Conservation (phyloP, 2,113 vertebrate species). For the Coptodon bakossiorum region DNA sequence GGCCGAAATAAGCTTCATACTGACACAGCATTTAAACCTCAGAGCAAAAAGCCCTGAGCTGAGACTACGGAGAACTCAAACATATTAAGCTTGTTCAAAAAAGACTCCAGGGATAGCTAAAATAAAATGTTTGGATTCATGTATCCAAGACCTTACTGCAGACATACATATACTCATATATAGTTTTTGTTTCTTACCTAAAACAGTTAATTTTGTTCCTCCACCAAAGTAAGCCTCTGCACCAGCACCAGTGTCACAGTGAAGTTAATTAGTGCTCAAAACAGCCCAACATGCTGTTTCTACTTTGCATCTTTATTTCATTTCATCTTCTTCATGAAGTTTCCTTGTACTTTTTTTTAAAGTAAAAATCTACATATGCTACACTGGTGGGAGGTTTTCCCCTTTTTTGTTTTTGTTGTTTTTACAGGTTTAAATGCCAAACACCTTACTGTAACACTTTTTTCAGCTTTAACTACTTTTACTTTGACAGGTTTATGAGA, state of each 20-base stretch:
- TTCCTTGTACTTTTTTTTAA: rapidly evolving
- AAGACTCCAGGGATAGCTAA: too few species aligned
- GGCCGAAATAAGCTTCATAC: neutral
- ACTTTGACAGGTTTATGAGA: too few species aligned
- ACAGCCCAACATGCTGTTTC: neutral
- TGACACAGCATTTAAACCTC: neutral
- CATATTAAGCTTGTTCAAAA: neutral
- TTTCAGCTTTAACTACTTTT: too few species aligned
- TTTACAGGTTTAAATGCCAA: too few species aligned
- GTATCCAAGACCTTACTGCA: rapidly evolving
- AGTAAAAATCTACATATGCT: too few species aligned
- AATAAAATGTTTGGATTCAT: rapidly evolving
- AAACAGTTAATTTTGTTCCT: neutral
- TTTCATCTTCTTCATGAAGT: rapidly evolving
- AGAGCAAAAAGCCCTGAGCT: neutral
- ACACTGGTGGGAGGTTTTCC: too few species aligned
- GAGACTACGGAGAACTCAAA: rapidly evolving
- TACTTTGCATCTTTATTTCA: neutral
- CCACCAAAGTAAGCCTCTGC: rapidly evolving
- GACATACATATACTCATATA: rapidly evolving
- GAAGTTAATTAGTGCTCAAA: neutral
- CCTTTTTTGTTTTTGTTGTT: too few species aligned
- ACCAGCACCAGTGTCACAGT: rapidly evolving
- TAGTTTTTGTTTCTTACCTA: neutral
- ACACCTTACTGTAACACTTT: too few species aligned